These are phyloP conservation scores for Hippopotamus amphibius DNA, from an alignment of 2,113 vertebrate genomes.

Conservation along the genomic window DNA sequence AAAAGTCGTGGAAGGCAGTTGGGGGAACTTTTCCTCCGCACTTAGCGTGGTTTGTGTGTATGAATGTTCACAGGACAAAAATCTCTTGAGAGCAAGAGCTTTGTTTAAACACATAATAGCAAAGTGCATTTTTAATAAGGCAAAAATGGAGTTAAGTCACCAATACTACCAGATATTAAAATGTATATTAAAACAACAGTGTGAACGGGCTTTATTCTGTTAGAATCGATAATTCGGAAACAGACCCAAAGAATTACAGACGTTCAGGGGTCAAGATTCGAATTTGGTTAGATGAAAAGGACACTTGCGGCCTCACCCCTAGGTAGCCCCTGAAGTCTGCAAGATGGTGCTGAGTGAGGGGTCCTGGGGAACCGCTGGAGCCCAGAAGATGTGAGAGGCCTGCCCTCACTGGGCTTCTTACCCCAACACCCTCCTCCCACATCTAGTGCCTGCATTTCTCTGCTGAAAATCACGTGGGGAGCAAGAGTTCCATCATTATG, in stretches of 20 bases:
- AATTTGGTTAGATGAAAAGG: slow-evolving; percentile 90
- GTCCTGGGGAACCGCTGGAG: slow-evolving; percentile 95
- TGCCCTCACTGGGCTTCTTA: slow-evolving; percentile 91
- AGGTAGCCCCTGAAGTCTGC: slow-evolving; percentile 92
- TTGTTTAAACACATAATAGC: neutral
- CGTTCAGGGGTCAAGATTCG: slow-evolving; percentile 89
- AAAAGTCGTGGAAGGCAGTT: fast-evolving
- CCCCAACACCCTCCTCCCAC: slow-evolving; percentile 92
- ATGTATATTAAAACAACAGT: neutral
- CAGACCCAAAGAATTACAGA: neutral
- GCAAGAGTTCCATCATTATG: slow-evolving; percentile 91
- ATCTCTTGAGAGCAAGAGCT: neutral
- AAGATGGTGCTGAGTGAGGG: slow-evolving; percentile 94
- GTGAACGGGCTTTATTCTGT: neutral
- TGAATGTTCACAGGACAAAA: neutral
- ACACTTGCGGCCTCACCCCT: slow-evolving; percentile 91
- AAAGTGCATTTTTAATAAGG: neutral
- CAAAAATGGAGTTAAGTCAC: neutral
- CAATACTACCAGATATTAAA: neutral
- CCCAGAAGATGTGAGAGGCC: slow-evolving; percentile 89
- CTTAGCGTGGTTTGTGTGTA: neutral
- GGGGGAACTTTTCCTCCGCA: neutral
- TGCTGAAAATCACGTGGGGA: slow-evolving; percentile 86
- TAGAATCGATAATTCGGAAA: neutral
- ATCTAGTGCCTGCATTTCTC: slow-evolving; percentile 95